Conservation (phyloP, 2,888 invertebrate genomes). For the Diarsia rubi region DNA sequence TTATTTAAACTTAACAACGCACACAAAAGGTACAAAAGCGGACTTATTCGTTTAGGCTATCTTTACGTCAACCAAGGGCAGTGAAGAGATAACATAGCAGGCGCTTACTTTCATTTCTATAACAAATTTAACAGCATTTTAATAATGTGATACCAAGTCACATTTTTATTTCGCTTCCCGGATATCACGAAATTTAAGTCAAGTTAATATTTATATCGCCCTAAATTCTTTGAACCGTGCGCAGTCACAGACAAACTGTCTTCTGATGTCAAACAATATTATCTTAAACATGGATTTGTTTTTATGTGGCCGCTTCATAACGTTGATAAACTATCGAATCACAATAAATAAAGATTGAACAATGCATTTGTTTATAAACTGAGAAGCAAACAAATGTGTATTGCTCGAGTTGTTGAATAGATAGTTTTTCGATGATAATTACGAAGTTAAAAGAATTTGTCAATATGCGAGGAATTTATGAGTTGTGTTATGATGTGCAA, state of each 20-base stretch:
- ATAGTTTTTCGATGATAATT: constrained; percentile 1
- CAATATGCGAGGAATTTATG: not conserved
- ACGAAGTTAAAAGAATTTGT: not conserved
- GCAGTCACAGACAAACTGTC: constrained; percentile 27
- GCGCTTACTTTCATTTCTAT: not conserved
- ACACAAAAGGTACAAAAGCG: not conserved
- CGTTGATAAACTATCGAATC: constrained; percentile 46
- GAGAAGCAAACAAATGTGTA: constrained; percentile 11
- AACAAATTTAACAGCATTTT: not conserved
- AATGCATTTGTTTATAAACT: constrained; percentile 39
- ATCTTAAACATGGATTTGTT: constrained; percentile 57
- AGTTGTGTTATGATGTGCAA: not conserved
- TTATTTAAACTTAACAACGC: not conserved
- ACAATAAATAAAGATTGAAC: constrained; percentile 37
- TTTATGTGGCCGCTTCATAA: constrained; percentile 31
- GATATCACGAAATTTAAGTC: constrained; percentile 27
- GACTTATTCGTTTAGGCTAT: too few species aligned
- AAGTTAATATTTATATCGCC: constrained; percentile 37
- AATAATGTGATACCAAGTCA: not conserved
- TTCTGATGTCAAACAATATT: constrained; percentile 48
- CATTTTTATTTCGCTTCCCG: constrained; percentile 12
- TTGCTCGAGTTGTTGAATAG: constrained; percentile 17
- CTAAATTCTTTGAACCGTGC: constrained; percentile 38
- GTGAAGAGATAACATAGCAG: not conserved
- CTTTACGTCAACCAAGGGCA: not conserved